phyloP scores from a whole-genome alignment of 2,888 invertebrate genomes.

The Ypsolopha scabrella region DNA sequence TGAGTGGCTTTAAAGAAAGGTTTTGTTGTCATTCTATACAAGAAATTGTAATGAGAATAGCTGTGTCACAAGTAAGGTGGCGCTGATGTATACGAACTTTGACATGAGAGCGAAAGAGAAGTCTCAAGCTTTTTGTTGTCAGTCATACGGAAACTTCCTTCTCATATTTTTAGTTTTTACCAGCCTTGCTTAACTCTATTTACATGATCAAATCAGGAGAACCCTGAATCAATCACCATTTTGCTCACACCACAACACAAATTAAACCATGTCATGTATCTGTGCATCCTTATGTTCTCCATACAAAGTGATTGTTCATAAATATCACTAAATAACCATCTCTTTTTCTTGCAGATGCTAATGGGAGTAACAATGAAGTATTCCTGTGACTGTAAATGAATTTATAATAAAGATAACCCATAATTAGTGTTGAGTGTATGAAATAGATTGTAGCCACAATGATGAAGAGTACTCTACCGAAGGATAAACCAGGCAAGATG shows the following conservation, averaged over 20 bases:
- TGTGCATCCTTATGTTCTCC: no score
- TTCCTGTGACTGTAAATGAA: slow-evolving; percentile 53
- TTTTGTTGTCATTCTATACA: background rate
- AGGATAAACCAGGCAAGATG: slow-evolving; percentile 94
- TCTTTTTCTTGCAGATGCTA: slow-evolving; percentile 44
- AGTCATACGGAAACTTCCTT: no score
- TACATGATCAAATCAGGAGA: background rate
- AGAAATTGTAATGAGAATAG: slow-evolving; percentile 1
- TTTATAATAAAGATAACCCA: slow-evolving; percentile 25
- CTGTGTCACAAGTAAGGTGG: slow-evolving; percentile 10
- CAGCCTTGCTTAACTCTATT: slow-evolving; percentile 4
- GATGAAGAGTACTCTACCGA: slow-evolving; percentile 83
- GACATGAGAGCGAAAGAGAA: slow-evolving; percentile 18
- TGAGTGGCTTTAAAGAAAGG: background rate
- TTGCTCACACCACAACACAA: no score
- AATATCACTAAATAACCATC: background rate
- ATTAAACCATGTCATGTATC: no score
- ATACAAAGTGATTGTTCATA: no score
- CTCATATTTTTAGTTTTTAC: background rate
- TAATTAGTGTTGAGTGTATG: slow-evolving; percentile 38
- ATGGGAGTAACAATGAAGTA: slow-evolving; percentile 55
- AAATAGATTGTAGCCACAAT: slow-evolving; percentile 47
- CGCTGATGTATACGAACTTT: slow-evolving; percentile 16
- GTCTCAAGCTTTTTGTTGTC: slow-evolving; percentile 15
- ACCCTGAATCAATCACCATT: no score